Conservation (phyloP, 2,113 vertebrate genomes). For the Malurus alboscapulatus region DNA sequence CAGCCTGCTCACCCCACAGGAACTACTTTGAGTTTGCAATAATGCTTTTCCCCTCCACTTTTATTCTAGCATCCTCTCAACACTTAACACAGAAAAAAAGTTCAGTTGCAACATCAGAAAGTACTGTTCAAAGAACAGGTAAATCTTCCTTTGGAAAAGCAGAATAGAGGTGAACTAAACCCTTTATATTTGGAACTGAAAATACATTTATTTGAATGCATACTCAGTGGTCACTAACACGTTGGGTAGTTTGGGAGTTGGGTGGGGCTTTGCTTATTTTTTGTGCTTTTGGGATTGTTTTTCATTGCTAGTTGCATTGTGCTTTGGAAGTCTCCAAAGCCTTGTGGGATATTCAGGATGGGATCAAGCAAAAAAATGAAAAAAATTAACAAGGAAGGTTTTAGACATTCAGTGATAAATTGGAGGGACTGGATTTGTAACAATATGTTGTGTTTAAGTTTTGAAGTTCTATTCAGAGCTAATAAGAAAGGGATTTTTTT, state of each 20-base stretch:
- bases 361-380: neutral
- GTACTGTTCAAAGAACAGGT: slow-evolving; percentile 78
- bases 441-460: neutral
- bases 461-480: neutral
- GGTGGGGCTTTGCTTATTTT: neutral
- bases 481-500: neutral
- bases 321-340: neutral
- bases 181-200: neutral
- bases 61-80: slow-evolving; percentile 73
- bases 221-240: neutral
- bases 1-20: neutral
- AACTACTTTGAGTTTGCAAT: slow-evolving; percentile 25
- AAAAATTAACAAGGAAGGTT: neutral
- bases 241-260: neutral
- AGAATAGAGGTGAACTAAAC: neutral
- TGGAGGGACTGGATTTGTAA: neutral
- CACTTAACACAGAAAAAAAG: slow-evolving; percentile 76
- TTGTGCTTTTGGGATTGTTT: neutral
- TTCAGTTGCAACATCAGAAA: slow-evolving; percentile 70
- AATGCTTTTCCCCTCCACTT: slow-evolving; percentile 54
- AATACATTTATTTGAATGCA: neutral
- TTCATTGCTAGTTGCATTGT: neutral
- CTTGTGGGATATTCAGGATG: neutral
- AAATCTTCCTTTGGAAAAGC: slow-evolving; percentile 48
- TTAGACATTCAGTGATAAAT: neutral